Conservation (phyloP, 2,797 vertebrate genomes). For the Cynopterus sphinx region DNA sequence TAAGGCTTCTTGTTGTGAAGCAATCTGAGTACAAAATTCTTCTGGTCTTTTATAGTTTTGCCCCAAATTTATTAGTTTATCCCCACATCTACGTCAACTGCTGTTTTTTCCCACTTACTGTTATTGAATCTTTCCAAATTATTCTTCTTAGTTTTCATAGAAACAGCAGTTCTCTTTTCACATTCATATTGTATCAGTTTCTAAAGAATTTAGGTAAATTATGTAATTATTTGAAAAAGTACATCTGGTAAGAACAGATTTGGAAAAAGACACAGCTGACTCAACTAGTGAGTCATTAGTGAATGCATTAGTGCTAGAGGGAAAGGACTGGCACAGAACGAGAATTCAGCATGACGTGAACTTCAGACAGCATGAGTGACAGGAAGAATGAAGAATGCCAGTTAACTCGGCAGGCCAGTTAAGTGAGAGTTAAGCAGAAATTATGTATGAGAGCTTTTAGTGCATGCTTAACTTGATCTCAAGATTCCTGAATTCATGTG, state of each 20-base stretch:
- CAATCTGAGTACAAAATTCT: neutral
- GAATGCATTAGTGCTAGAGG: neutral
- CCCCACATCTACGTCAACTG: neutral
- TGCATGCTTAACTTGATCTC: neutral
- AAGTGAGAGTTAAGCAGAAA: conserved; percentile 1
- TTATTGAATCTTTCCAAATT: conserved; percentile 4
- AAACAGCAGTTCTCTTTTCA: neutral
- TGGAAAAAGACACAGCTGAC: neutral
- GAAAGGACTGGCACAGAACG: fast-evolving
- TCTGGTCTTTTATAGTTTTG: neutral
- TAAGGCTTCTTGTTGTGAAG: neutral
- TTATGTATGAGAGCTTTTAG: neutral
- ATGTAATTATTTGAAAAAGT: neutral
- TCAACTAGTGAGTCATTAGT: neutral
- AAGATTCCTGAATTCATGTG: neutral
- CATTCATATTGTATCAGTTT: neutral
- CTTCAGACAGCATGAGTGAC: neutral
- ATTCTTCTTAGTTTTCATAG: conserved; percentile 9
- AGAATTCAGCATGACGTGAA: neutral
- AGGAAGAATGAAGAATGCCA: neutral
- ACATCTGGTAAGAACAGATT: neutral
- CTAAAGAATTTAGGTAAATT: conserved; percentile 9
- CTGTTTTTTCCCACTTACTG: neutral
- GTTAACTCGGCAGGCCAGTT: neutral
- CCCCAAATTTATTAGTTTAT: neutral